Evolutionary conservation across 2,888 invertebrate genomes (phyloP), one percentile per base, ranked within the genome.

Genomic region (Microdon myrmicae): DNA sequence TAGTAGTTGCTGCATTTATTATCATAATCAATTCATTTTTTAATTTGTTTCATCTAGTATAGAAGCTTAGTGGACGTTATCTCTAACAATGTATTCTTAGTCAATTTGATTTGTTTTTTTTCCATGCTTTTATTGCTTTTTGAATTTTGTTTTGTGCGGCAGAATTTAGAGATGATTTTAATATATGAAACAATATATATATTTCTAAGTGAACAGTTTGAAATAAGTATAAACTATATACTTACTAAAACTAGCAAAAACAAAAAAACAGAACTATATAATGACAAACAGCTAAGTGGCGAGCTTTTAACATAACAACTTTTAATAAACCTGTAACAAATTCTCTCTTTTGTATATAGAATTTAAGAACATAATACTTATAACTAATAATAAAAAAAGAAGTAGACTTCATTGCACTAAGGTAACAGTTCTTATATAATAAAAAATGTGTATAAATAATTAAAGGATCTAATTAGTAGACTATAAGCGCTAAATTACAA

Each of bases 51-150:
- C 13, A 10, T 12, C 13, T 37, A 58, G 58, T 64, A 41, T 53
- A 64, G 64, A 64, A 64, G 58, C 51, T 51, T 56, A 64, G 29
- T 64, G 64, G 64, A 64, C 58, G 64, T 58, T 58, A 45, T n/a
- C n/a, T 49, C 16, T 64, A 44, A 38, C 49, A 51, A 56, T 51
- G 45, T 51, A 51, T 58, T 58, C 34, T 13, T 47, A 58, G 58
- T 53, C n/a, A n/a, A n/a, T n/a, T n/a, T n/a, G n/a, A n/a, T n/a
- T n/a, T n/a, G n/a, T n/a, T n/a, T n/a, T n/a, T n/a, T n/a, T n/a
- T n/a, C n/a, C n/a, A n/a, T n/a, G n/a, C n/a, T n/a, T n/a, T n/a
- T n/a, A n/a, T n/a, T n/a, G n/a, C n/a, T n/a, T n/a, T 64, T 58
- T 47, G 29, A n/a, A n/a, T n/a, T 64, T 51, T 55, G 58, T 45